Evolutionary conservation across 2,797 vertebrate species (phyloP).

Genomic region (Periparus ater): DNA sequence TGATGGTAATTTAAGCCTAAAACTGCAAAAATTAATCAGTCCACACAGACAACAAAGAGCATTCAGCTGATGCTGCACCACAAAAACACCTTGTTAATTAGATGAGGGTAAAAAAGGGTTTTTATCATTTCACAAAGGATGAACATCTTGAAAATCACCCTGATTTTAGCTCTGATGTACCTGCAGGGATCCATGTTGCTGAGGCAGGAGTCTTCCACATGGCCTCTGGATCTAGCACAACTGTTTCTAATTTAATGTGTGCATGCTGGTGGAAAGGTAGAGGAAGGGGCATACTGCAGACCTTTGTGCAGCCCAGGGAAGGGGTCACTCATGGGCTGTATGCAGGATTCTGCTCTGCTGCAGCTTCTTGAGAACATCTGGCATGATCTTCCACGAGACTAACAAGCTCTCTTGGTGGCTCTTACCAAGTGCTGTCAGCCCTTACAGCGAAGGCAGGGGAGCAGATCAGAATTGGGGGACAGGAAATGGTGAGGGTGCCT

Average conservation of each 20-base stretch:
- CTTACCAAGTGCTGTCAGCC: not conserved
- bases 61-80: not conserved
- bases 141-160: constrained; percentile 19
- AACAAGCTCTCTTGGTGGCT: not conserved
- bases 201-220: constrained; percentile 19
- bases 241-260: constrained; percentile 41
- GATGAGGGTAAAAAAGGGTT: constrained; percentile 2
- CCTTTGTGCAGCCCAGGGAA: not conserved
- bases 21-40: constrained; percentile 49
- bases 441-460: not conserved
- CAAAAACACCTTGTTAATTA: not conserved
- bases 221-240: constrained; percentile 42
- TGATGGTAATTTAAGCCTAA: constrained; percentile 11
- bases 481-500: not conserved
- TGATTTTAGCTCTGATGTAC: not conserved
- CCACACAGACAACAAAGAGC: not conserved
- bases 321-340: not conserved
- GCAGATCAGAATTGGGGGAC: fast-evolving
- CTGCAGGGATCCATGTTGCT: not conserved
- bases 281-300: not conserved
- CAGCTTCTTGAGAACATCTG: not conserved
- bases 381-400: not conserved
- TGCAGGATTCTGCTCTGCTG: not conserved
- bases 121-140: not conserved
- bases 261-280: constrained; percentile 34